Conservation (phyloP, 2,113 vertebrate species). For the Sialia sialis region DNA sequence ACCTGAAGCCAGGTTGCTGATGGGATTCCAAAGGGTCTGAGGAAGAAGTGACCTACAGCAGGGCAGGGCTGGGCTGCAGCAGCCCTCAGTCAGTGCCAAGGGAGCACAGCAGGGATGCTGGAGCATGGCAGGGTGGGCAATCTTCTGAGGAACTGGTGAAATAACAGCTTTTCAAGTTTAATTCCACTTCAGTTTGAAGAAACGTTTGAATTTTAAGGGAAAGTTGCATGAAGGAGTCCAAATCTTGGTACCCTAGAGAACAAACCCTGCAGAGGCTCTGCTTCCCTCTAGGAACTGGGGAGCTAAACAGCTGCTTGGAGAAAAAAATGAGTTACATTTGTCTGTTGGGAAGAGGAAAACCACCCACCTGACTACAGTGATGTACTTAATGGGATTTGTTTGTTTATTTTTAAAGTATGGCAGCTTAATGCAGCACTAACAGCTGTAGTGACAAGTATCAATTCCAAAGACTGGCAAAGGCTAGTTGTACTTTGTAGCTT, state of each 20-base stretch:
- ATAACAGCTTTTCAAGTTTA: background rate
- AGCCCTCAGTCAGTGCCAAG: rapidly evolving
- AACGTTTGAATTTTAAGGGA: background rate
- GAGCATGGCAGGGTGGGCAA: background rate
- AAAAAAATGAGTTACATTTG: background rate
- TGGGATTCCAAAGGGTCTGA: background rate
- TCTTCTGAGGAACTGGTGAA: background rate
- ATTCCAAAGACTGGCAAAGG: background rate
- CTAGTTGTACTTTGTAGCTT: background rate
- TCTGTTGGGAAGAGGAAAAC: background rate
- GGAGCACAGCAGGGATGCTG: background rate
- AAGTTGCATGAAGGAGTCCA: background rate
- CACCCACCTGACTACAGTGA: background rate
- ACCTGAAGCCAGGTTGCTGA: background rate
- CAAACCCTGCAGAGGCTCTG: background rate
- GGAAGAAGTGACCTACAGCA: background rate
- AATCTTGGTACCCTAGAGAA: background rate
- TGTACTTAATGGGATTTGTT: background rate
- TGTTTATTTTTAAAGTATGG: background rate
- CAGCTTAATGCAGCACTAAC: background rate
- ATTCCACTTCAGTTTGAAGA: background rate
- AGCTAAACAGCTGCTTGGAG: background rate
- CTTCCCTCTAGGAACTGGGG: background rate
- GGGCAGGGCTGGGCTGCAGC: background rate
- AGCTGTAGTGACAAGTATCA: background rate